phyloP scores from a whole-genome alignment of 2,797 vertebrate genomes.

The Hipposideros larvatus region DNA sequence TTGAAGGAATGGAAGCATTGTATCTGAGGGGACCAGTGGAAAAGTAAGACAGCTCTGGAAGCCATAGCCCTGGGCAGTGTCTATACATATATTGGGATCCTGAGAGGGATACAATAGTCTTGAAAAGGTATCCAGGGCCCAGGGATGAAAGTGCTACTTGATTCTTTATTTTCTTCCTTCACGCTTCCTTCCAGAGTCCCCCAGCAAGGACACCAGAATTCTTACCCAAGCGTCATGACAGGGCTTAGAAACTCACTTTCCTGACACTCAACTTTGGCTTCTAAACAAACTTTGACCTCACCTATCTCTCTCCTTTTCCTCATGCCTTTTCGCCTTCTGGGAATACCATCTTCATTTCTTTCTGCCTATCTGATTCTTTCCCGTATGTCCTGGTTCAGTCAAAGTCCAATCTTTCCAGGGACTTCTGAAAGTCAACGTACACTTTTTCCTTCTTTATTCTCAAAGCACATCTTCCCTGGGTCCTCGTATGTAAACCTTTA shows the following conservation, averaged over 20 bases:
- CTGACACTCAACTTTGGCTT: not conserved
- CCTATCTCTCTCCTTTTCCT: not conserved
- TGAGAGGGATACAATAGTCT: not conserved
- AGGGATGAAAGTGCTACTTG: not conserved
- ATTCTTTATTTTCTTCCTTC: constrained; percentile 42
- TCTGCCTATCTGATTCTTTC: not conserved
- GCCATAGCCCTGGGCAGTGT: not conserved
- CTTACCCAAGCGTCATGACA: not conserved
- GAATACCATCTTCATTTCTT: not conserved
- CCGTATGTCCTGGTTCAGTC: not conserved
- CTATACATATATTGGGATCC: not conserved
- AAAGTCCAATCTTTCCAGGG: not conserved
- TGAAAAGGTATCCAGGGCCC: not conserved
- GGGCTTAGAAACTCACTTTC: not conserved
- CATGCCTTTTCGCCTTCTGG: not conserved
- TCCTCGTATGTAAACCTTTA: not conserved
- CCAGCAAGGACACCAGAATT: not conserved
- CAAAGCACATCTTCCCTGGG: constrained; percentile 13
- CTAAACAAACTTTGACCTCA: not conserved
- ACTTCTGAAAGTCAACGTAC: not conserved
- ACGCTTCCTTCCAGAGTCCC: not conserved
- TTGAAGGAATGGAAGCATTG: constrained; percentile 1
- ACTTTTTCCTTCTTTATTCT: not conserved
- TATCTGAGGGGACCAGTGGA: not conserved
- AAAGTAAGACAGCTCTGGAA: not conserved